Evolutionary conservation across 2,113 vertebrate species (phyloP).

Genomic region (Corvus moneduloides): DNA sequence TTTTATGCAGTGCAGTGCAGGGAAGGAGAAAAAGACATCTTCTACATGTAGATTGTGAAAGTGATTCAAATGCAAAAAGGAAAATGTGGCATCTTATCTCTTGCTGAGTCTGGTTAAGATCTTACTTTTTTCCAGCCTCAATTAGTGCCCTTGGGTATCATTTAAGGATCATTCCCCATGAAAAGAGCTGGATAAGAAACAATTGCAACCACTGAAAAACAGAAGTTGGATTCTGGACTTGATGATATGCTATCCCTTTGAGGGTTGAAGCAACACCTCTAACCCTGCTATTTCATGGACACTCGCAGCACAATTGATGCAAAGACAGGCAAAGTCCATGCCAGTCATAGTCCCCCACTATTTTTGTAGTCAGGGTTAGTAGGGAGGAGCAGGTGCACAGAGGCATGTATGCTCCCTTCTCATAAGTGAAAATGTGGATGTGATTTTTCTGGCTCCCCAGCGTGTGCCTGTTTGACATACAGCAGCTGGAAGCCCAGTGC

Average conservation of each 20-base stretch:
- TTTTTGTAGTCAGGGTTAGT: background rate
- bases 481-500: slow-evolving; percentile 3
- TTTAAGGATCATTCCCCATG: background rate
- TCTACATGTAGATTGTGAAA: background rate
- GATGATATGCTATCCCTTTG: background rate
- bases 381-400: background rate
- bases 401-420: background rate
- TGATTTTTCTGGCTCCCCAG: background rate
- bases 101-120: background rate
- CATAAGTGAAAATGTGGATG: background rate
- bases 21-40: background rate
- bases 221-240: background rate
- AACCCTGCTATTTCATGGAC: background rate
- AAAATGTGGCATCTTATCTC: background rate
- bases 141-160: background rate
- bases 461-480: background rate
- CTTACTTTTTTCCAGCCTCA: background rate
- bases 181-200: background rate
- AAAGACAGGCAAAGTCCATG: background rate
- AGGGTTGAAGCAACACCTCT: background rate
- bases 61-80: background rate
- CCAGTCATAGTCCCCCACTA: background rate
- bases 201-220: background rate
- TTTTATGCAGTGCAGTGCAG: background rate
- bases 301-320: background rate